Base-by-base conservation (phyloP, 1,140 invertebrate species). In the Heliconius melpomene region DNA sequence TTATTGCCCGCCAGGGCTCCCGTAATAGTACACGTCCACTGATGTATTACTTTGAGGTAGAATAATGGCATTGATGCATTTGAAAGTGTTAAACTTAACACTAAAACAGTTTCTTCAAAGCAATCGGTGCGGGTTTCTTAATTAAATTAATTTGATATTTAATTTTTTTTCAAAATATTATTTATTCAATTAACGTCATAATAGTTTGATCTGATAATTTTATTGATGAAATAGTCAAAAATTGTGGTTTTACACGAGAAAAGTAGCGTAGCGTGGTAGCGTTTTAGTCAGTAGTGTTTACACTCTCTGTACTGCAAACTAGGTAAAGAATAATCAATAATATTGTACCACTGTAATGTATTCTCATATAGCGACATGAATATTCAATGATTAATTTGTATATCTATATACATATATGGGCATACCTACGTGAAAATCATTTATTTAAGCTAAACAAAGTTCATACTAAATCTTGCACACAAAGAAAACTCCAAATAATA, bases 1-100 rank as follows among this genome's bases (percentile, higher is more conserved):
- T 91, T 89, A 88, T 88, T 88, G 83, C 83, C 78, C 77, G 82
- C 72, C 76, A 78, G 78, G 78, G 81, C 83, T 79, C 66, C 75
- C 50, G 13, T 72, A 71, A 26, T 26, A 70, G 57, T 78, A 57
- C 26, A 66, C 23, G 60, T 66, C 13, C 11, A 26, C 26, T 26
- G 60, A 66, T 66, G 60, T 66, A 66, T 66, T 29, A 66, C 60
- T 66, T 66, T 29, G 60, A 66, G 26, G 23, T 66, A 66, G 1
- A 29, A 66, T 7, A 66, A 66, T 11, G 60, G 3, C 23, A 5
- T 26, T 66, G 60, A 26, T 66, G 26, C 60, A 66, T 66, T 29
- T 66, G 23, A 29, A 23, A 29, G 0, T 66, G 0, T 66, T 9
- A 13, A 29, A 9, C 11, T 60, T 26, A 23, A 7, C 5, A 60